phyloP scores from a whole-genome alignment of 2,113 vertebrate species.

The Mustela lutreola region DNA sequence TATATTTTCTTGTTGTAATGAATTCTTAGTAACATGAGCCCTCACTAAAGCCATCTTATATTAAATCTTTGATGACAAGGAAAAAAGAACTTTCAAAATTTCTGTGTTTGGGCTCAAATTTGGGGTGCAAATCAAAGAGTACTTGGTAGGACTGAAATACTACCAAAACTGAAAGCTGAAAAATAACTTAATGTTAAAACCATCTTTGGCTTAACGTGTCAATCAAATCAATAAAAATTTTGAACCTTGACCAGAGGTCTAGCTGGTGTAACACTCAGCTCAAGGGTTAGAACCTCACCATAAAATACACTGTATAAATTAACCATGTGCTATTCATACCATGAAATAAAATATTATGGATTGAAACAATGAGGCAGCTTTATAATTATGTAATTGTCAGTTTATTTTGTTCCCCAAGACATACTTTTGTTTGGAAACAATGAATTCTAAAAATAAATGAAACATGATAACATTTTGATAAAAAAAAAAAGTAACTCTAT shows the following conservation, averaged over 20 bases:
- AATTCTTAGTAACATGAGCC: slow-evolving; percentile 63
- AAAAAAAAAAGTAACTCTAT: not conserved
- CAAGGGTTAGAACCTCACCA: not conserved
- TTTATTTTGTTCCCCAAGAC: not conserved
- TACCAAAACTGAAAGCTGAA: not conserved
- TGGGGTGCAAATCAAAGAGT: not conserved
- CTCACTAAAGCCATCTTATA: slow-evolving; percentile 59
- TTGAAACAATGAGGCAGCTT: not conserved
- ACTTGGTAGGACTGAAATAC: not conserved
- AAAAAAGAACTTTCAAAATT: not conserved
- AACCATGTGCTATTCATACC: not conserved
- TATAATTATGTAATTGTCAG: not conserved
- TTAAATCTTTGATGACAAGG: slow-evolving; percentile 59
- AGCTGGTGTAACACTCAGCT: not conserved
- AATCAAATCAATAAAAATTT: not conserved
- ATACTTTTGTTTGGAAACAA: slow-evolving; percentile 23
- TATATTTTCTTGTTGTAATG: slow-evolving; percentile 29
- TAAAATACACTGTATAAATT: not conserved
- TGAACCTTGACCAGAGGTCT: not conserved
- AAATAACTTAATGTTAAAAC: not conserved
- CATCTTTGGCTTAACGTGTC: not conserved
- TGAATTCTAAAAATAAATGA: not conserved
- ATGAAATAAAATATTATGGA: not conserved
- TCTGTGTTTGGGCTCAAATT: not conserved
- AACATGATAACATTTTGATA: not conserved